These are phyloP conservation scores for Climacteris rufus DNA, from an alignment of 2,113 vertebrate genomes.

Conservation along the genomic window DNA sequence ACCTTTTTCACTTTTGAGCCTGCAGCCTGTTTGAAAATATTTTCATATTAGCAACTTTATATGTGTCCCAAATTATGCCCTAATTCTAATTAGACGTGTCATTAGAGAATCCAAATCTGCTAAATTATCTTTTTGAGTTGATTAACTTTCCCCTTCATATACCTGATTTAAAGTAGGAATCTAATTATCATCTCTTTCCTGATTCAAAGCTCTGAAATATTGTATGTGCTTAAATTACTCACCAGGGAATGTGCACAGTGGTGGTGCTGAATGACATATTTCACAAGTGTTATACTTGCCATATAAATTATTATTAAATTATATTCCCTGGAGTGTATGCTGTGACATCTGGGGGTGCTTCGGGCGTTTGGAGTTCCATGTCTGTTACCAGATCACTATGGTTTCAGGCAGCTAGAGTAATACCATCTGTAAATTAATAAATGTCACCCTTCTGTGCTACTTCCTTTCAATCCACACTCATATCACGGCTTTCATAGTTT, in stretches of 20 bases:
- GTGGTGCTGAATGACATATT: slow-evolving; percentile 59
- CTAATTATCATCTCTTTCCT: slow-evolving; percentile 36
- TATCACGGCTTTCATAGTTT: slow-evolving; percentile 6
- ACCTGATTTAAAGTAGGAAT: slow-evolving; percentile 37
- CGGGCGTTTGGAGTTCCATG: slow-evolving; percentile 57
- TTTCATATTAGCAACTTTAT: slow-evolving; percentile 41
- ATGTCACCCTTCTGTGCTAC: slow-evolving; percentile 58
- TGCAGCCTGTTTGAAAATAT: slow-evolving; percentile 42
- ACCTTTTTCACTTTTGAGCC: slow-evolving; percentile 1
- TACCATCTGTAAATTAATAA: slow-evolving; percentile 74
- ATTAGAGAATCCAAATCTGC: slow-evolving; percentile 43
- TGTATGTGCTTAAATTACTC: slow-evolving; percentile 51
- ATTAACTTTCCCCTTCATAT: slow-evolving; percentile 48
- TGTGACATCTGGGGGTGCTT: slow-evolving; percentile 66
- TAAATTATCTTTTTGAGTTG: slow-evolving; percentile 58
- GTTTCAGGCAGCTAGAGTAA: slow-evolving; percentile 65
- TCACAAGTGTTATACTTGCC: slow-evolving; percentile 50
- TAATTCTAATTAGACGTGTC: slow-evolving; percentile 47
- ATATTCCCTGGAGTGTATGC: slow-evolving; percentile 44
- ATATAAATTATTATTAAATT: slow-evolving; percentile 68
- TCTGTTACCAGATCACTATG: slow-evolving; percentile 64
- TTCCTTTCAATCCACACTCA: slow-evolving; percentile 41
- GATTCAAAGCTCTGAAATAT: slow-evolving; percentile 40
- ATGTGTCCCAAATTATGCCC: slow-evolving; percentile 38
- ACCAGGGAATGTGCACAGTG: neutral